Percentiles rank a stretch among this genome's conserved stretches.
Evolutionary conservation across 2,113 vertebrate species (phyloP).

Genomic region (Rousettus leschenaultii): DNA sequence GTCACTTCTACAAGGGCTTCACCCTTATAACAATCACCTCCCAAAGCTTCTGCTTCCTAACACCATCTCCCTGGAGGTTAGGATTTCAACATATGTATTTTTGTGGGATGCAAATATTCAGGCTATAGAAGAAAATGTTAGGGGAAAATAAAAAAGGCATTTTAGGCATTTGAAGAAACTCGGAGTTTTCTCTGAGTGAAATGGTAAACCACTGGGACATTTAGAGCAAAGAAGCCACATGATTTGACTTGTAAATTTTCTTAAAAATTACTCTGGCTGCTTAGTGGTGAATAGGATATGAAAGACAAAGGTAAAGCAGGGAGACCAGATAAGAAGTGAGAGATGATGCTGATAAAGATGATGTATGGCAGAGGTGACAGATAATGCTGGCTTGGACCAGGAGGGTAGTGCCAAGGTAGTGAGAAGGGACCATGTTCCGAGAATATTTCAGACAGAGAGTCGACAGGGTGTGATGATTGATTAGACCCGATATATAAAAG

Average conservation of each 20-base stretch:
- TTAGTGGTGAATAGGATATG: not conserved
- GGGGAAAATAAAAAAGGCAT: not conserved
- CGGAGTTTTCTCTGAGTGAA: not conserved
- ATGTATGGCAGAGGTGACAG: not conserved
- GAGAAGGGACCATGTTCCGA: not conserved
- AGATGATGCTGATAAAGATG: not conserved
- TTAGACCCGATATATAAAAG: not conserved
- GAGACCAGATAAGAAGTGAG: not conserved
- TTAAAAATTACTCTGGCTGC: not conserved
- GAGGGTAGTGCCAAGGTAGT: rapidly evolving
- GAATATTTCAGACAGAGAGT: not conserved
- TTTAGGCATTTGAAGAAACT: not conserved
- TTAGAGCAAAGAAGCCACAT: not conserved
- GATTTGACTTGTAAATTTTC: not conserved
- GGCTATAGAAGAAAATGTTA: not conserved
- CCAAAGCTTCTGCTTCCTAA: not conserved
- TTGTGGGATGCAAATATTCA: not conserved
- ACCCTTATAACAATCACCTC: not conserved
- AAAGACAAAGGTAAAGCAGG: not conserved
- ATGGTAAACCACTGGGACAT: not conserved
- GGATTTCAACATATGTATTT: not conserved
- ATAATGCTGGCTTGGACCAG: too few relatives aligned
- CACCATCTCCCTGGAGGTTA: not conserved
- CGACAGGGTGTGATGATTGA: not conserved
- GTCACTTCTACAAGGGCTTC: not conserved